These are phyloP conservation scores for Coregonus suidteri DNA, from an alignment of 2,797 vertebrate genomes.

Conservation along the genomic window DNA sequence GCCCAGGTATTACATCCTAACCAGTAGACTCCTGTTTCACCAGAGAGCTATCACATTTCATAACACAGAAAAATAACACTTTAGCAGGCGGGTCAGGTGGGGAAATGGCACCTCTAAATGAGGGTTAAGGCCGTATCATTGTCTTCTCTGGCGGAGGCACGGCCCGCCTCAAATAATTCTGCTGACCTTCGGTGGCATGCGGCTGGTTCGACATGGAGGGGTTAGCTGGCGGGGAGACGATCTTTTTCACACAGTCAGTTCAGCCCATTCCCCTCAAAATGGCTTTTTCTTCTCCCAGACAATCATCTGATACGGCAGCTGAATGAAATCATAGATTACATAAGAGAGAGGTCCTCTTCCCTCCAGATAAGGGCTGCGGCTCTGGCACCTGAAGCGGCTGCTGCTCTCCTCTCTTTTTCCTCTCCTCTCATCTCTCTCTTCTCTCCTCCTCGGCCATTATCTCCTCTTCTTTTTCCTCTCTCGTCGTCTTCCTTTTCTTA, in stretches of 20 bases:
- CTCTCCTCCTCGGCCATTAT: constrained; percentile 15
- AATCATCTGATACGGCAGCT: constrained; percentile 81
- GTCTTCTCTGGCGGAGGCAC: constrained; percentile 80
- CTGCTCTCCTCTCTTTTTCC: constrained; percentile 3
- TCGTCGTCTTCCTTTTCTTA: constrained; percentile 23
- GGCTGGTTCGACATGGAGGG: constrained; percentile 80
- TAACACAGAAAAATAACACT: constrained; percentile 83
- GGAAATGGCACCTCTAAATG: constrained; percentile 83
- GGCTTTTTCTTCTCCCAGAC: constrained; percentile 85
- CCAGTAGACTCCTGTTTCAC: constrained; percentile 72
- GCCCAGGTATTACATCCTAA: constrained; percentile 73
- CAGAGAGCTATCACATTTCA: constrained; percentile 78
- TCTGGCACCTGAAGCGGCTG: constrained; percentile 45
- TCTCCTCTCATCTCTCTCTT: constrained; percentile 13
- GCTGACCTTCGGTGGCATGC: constrained; percentile 81
- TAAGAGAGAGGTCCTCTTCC: constrained; percentile 79
- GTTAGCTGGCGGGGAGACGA: constrained; percentile 79
- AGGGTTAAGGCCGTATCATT: constrained; percentile 86
- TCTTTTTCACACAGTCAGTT: constrained; percentile 78
- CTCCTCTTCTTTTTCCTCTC: constrained; percentile 48
- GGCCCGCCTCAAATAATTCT: constrained; percentile 84
- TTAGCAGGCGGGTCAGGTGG: constrained; percentile 82
- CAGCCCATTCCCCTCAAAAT: constrained; percentile 80
- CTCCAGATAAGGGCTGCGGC: constrained; percentile 36
- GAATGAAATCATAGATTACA: constrained; percentile 86